phyloP scores from a whole-genome alignment of 2,888 invertebrate species.

The Allolobophora icterica region DNA sequence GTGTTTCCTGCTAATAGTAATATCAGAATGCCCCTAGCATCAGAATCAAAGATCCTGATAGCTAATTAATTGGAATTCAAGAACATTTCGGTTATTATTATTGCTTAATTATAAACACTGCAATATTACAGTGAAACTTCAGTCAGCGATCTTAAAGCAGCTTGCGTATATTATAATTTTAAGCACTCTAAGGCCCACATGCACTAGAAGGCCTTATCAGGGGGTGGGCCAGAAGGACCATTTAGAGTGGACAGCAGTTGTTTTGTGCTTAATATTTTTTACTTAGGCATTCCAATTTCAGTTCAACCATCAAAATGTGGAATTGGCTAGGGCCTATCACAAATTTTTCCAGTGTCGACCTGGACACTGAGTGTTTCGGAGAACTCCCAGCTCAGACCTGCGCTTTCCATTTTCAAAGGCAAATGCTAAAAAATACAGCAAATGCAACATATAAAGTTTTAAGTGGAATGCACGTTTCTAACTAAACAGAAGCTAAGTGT shows the following conservation, averaged over 20 bases:
- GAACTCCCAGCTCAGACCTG: neutral
- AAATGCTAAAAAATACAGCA: neutral
- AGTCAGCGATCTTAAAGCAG: too few species aligned
- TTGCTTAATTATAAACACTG: neutral
- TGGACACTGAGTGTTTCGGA: neutral
- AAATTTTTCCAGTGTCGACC: neutral
- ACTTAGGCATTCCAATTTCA: too few species aligned
- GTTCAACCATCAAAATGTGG: neutral
- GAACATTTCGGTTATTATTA: neutral
- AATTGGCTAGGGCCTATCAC: neutral
- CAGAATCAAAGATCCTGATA: neutral
- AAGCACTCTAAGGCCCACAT: too few species aligned
- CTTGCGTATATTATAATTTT: too few species aligned
- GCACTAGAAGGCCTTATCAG: too few species aligned
- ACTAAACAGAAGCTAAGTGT: neutral
- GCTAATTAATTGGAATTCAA: neutral
- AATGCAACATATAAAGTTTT: neutral
- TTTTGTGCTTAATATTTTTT: too few species aligned
- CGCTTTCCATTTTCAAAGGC: neutral
- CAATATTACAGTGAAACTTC: neutral
- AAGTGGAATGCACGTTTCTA: neutral
- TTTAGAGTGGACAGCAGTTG: too few species aligned
- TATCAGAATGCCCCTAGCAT: neutral
- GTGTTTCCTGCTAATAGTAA: neutral
- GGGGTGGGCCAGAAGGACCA: too few species aligned